Percentiles rank a stretch among this genome's conserved stretches.
Evolutionary conservation across 2,797 vertebrate species (phyloP).

Genomic region (Trachurus trachurus): DNA sequence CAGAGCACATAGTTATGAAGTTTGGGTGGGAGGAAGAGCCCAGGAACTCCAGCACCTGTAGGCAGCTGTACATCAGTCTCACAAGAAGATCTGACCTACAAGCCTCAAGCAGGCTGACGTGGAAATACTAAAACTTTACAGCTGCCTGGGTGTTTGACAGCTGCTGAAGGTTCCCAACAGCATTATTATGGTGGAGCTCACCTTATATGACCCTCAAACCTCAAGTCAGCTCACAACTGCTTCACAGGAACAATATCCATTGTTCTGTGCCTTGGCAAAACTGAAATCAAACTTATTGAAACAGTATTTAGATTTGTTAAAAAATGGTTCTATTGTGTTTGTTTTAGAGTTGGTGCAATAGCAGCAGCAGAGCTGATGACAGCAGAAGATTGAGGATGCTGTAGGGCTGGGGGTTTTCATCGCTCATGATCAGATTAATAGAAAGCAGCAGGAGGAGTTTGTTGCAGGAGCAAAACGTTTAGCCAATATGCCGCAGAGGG

Average conservation of each 20-base stretch:
- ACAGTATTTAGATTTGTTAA: neutral
- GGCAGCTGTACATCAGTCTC: conserved; percentile 39
- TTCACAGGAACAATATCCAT: neutral
- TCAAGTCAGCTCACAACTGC: neutral
- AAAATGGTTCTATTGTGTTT: neutral
- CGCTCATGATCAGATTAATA: neutral
- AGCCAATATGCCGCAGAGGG: too few relatives aligned
- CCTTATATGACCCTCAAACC: conserved; percentile 9
- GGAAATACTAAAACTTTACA: conserved; percentile 31
- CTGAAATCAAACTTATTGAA: neutral
- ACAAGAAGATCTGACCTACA: conserved; percentile 37
- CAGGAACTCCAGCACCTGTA: conserved; percentile 26
- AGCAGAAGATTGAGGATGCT: neutral
- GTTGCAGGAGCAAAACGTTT: neutral
- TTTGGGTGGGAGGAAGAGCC: conserved; percentile 27
- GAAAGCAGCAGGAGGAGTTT: neutral
- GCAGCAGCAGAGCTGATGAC: neutral
- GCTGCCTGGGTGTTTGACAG: conserved; percentile 34
- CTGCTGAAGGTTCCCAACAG: neutral
- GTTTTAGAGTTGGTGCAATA: neutral
- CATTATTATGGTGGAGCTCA: neutral
- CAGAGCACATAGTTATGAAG: conserved; percentile 25
- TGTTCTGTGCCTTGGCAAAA: neutral
- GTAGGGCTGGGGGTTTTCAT: neutral
- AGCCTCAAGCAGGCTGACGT: conserved; percentile 29